A percentile compares a stretch with the other conserved stretches of the same genome.
These are phyloP conservation scores for Dicrurus megarhynchus DNA, from an alignment of 2,113 vertebrate genomes.

Conservation along the genomic window DNA sequence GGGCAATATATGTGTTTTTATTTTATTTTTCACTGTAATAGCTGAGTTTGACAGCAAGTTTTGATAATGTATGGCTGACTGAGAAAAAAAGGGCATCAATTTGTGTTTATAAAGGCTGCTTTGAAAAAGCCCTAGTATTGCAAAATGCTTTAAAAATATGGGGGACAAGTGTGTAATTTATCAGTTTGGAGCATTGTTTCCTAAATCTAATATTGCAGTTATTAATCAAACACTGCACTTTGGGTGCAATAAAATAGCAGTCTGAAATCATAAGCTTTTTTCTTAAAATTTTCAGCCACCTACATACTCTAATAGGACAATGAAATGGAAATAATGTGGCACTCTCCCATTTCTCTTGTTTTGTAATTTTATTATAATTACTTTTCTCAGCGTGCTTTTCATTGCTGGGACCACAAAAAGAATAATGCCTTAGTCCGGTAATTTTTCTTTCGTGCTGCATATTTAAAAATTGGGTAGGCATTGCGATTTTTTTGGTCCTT, in stretches of 20 bases:
- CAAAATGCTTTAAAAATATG: background rate
- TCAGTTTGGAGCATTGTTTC: background rate
- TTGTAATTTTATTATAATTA: slow-evolving; percentile 45
- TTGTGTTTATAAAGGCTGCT: background rate
- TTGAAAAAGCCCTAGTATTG: background rate
- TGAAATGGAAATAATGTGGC: background rate
- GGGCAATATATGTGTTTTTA: background rate
- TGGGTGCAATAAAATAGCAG: background rate
- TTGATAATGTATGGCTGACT: background rate
- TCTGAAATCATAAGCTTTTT: background rate
- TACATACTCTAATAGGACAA: background rate
- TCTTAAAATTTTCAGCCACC: background rate
- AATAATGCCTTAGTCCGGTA: background rate
- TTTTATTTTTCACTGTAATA: background rate
- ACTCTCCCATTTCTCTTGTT: background rate
- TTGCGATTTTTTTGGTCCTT: background rate
- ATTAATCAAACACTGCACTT: background rate
- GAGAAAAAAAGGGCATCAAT: background rate
- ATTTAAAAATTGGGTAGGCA: slow-evolving; percentile 16
- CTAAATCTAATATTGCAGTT: background rate
- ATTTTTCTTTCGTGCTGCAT: slow-evolving; percentile 12
- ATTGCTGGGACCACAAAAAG: slow-evolving; percentile 19
- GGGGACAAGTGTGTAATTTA: background rate
- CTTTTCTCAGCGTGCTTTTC: slow-evolving; percentile 46
- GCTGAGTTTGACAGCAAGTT: background rate